Evolutionary conservation across 2,797 vertebrate species (phyloP), one percentile per base, ranked within the genome.

Genomic region (Fistularia tabacaria): DNA sequence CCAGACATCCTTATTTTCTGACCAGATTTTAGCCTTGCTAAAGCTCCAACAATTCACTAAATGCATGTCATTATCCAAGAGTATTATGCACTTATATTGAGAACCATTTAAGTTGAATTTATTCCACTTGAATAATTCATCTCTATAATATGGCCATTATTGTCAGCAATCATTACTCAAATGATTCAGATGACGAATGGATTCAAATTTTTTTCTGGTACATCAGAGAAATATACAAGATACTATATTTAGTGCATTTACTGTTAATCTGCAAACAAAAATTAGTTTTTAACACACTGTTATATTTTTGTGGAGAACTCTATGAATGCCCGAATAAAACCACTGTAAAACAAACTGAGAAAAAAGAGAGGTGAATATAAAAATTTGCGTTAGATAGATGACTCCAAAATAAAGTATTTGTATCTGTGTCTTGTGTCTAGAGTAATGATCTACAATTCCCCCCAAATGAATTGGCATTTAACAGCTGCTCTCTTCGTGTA

Each of bases 71-170:
- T 63, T 71, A 59, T 70, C 54, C 52, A 45, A 14, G 15, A 12
- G 45, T 47, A 61, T 64, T 64, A 64, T 70, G 57, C 44, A 14
- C 51, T 59, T 39, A 57, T 61, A 64, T 40, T 62, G 38, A 67
- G 54, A 67, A 51, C 49, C 41, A 55, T 57, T 74, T 69, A 69
- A 57, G 51, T 52, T 57, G 13, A 73, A 69, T 69, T 57, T 60
- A 72, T 77, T 54, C 41, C 44, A 25, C 38, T 62, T 72, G 47
- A 73, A 76, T 73, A 59, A 71, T 79, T 65, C 56, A 73, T 66
- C 47, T 38, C 10, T 38, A 13, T 62, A 54, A 58, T 67, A 58
- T 54, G 39, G 41, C 58, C 60, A 67, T 79, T 60, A 61, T 55
- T 69, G 55, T 49, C 56, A 12, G 41, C 58, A 42, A 46, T 38